Evolutionary conservation across 2,888 invertebrate species (phyloP), one percentile per base, ranked within the genome.

Genomic region (Eumerus sabulonum): DNA sequence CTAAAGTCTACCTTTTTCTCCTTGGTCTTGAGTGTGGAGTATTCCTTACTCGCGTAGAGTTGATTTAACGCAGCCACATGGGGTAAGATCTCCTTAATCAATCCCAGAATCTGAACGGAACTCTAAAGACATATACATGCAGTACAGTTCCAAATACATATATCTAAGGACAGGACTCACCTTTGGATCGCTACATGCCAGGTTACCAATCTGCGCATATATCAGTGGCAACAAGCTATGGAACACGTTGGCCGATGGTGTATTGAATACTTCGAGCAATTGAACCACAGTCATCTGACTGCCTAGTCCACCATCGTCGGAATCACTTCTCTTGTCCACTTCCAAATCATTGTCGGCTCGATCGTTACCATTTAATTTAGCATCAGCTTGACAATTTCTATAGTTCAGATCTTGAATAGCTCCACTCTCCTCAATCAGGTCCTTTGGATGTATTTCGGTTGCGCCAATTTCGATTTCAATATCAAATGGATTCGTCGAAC

Each of bases 1-100:
- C 68, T 64, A 17, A 79, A 79, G 13, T 79, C 79, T 0, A 70
- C 64, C 12, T 79, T 79, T 9, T 79, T 79, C 11, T 79, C 74
- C 36, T 79, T 79, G 1, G 56, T 11, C 35, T 79, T 79, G 9
- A 70, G 54, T 1, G 74, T 56, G 7, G 44, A 38, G 35, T 85
- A 84, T 68, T 88, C 87, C 62, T 88, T 88, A 9, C 84, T 84
- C 0, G 86, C 85, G 54, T 87, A 87, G 27, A 94, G 87, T 70
- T 95, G 92, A 90, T 97, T 98, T 83, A 98, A 90, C 0, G 95
- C 94, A 0, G 96, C 93, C 3, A 98, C 95, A 83, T 96, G 95
- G 0, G 98, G 98, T 17, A 98, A 89, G 85, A 98, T 91, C 84
- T 96, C 95, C 88, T 96, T 96, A 59, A 98, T 94, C 84, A 97